Evolutionary conservation across 2,888 invertebrate species (phyloP), one percentile per base, ranked within the genome.

Genomic region (Hyppa rectilinea): DNA sequence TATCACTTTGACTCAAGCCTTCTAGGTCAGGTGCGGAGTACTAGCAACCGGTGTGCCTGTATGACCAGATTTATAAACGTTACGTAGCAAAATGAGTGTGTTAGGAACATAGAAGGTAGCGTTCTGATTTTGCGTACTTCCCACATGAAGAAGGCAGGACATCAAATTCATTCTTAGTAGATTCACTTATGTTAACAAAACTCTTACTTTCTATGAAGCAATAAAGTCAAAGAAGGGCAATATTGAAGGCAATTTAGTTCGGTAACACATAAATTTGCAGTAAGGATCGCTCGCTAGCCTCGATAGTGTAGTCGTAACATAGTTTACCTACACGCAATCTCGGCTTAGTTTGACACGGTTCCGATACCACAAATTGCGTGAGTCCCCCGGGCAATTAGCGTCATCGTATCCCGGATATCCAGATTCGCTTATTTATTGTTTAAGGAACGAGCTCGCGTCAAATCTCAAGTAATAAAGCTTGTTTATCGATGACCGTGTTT

Each of bases 371-470:
- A 80, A 85, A 85, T 91, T 89, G 87, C 88, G 87, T 87, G 87
- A 72, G 78, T 87, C 90, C 88, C 87, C 55, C 56, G 84, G 75
- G 88, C 82, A 78, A 85, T 87, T 87, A 88, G 84, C 85, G 89
- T 87, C 88, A 83, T 62, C 55, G 78, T 91, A 87, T 86, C 89
- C 91, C 86, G 89, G 90, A 92, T 89, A 90, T 86, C 89, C 81
- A 86, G 83, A 82, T 87, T 85, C 74, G 67, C 83, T 90, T 88
- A 92, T 92, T 93, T 92, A 92, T 90, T 87, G 88, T 87, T 82
- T 56, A 82, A 81, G 81, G 72, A 86, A 85, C 78, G 71, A 63
- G 83, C 79, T 70, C 81, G 82, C 81, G 81, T 83, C 82, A 80
- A 85, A 82, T 84, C 68, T 64, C 56, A 34, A 78, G 81, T 83